These are phyloP conservation scores for Tigriopus japonicus DNA, from an alignment of 1,140 invertebrate species.

Conservation along the genomic window DNA sequence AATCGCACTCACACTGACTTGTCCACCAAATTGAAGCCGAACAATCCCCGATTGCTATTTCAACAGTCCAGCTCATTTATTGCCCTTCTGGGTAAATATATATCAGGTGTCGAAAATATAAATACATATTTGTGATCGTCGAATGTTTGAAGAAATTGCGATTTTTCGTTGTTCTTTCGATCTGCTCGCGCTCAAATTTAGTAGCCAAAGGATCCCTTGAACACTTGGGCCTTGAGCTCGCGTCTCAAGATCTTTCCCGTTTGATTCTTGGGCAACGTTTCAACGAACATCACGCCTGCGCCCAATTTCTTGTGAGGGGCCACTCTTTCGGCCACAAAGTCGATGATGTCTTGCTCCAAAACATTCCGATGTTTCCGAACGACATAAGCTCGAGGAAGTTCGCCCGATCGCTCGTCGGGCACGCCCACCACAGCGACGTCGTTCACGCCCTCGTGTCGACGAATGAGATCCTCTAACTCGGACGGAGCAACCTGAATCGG, in stretches of 20 bases:
- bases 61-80: too few relatives aligned
- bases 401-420: conserved; percentile 29
- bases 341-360: conserved; percentile 19
- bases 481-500: conserved; percentile 31
- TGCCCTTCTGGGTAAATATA: too few relatives aligned
- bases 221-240: conserved; percentile 20
- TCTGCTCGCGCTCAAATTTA: background rate
- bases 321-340: conserved; percentile 20
- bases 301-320: conserved; percentile 19
- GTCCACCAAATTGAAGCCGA: too few relatives aligned
- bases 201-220: conserved; percentile 15
- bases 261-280: conserved; percentile 26
- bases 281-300: conserved; percentile 30
- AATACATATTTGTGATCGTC: too few relatives aligned
- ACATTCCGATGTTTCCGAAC: conserved; percentile 20
- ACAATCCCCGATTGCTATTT: too few relatives aligned
- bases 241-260: conserved; percentile 26
- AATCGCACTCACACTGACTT: too few relatives aligned
- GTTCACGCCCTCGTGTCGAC: conserved; percentile 27
- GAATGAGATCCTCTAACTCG: conserved; percentile 33
- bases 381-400: conserved; percentile 32
- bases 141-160: too few relatives aligned
- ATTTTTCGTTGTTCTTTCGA: too few relatives aligned
- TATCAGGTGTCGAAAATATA: too few relatives aligned
- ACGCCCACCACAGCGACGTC: conserved; percentile 37